Percentiles rank a stretch among this genome's conserved stretches.
phyloP scores from a whole-genome alignment of 2,797 vertebrate species.

The Brotula barbata region DNA sequence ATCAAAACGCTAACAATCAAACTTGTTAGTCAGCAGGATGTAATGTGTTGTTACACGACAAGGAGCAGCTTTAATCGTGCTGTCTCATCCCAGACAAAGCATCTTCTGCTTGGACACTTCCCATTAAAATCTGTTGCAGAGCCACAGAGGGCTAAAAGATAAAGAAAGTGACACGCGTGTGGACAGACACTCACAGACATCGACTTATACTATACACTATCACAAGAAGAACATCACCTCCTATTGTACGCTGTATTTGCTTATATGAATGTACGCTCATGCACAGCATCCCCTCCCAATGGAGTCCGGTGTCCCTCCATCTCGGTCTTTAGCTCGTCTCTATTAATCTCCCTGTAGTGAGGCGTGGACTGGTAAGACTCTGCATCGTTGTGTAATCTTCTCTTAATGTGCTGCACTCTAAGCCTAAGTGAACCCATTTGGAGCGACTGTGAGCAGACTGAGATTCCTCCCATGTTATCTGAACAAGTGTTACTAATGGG shows the following conservation, averaged over 20 bases:
- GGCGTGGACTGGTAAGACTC: constrained; percentile 89
- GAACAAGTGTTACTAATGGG: constrained; percentile 99
- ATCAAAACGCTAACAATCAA: constrained; percentile 24
- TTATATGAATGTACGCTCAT: background rate
- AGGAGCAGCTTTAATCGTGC: constrained; percentile 41
- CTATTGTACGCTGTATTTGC: background rate
- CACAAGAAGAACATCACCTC: constrained; percentile 22
- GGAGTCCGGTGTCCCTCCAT: constrained; percentile 38
- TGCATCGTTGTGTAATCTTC: constrained; percentile 78
- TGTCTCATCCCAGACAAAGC: constrained; percentile 40
- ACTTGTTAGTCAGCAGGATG: constrained; percentile 54
- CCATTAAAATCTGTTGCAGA: constrained; percentile 46
- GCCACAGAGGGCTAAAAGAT: constrained; percentile 41
- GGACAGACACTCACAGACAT: constrained; percentile 20
- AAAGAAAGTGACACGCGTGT: constrained; percentile 27
- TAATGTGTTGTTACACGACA: constrained; percentile 43
- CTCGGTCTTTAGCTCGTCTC: constrained; percentile 75
- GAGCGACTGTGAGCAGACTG: constrained; percentile 92
- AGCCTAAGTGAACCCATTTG: constrained; percentile 93
- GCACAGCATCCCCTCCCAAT: constrained; percentile 14
- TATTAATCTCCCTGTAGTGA: constrained; percentile 85
- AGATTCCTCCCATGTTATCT: constrained; percentile 95
- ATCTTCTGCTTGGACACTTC: constrained; percentile 57
- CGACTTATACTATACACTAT: too few relatives aligned
- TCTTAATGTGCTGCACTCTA: constrained; percentile 86